Percentiles rank a stretch among this genome's conserved stretches.
Evolutionary conservation across 2,797 vertebrate species (phyloP).

Genomic region (Etheostoma nigrum): DNA sequence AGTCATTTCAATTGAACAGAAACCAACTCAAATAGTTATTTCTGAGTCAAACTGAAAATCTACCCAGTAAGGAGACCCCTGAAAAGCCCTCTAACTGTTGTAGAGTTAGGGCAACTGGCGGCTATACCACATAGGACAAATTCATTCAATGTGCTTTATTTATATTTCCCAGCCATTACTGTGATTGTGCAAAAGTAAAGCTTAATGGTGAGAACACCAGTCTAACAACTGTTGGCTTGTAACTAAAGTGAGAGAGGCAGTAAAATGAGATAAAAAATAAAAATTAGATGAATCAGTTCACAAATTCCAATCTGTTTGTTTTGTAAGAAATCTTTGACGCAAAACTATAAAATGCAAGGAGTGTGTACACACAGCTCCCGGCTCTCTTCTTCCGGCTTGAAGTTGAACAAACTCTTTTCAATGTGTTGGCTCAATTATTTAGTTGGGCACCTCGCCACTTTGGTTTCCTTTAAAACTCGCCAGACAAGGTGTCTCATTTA

Average conservation of each 20-base stretch:
- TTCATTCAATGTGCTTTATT: background rate
- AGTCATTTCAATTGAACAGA: background rate
- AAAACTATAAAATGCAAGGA: constrained; percentile 20
- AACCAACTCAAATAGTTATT: background rate
- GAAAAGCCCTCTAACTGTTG: background rate
- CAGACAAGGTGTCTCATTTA: constrained; percentile 71
- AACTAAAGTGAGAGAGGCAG: background rate
- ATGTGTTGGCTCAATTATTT: constrained; percentile 23
- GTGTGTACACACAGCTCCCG: constrained; percentile 16
- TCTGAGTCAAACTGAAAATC: background rate
- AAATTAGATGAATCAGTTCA: constrained; percentile 16
- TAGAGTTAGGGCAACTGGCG: background rate
- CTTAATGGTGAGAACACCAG: background rate
- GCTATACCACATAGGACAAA: background rate
- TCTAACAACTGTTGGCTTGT: background rate
- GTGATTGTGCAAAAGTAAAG: background rate
- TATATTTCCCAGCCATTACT: background rate
- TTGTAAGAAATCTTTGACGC: constrained; percentile 41
- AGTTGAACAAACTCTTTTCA: constrained; percentile 46
- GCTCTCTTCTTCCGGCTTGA: constrained; percentile 9
- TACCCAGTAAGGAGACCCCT: background rate
- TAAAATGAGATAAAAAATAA: background rate
- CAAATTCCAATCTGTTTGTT: constrained; percentile 35
- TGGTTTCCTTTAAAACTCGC: constrained; percentile 51
- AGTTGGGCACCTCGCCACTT: constrained; percentile 54